phyloP scores from a whole-genome alignment of 2,113 vertebrate genomes.

The Anser cygnoides region DNA sequence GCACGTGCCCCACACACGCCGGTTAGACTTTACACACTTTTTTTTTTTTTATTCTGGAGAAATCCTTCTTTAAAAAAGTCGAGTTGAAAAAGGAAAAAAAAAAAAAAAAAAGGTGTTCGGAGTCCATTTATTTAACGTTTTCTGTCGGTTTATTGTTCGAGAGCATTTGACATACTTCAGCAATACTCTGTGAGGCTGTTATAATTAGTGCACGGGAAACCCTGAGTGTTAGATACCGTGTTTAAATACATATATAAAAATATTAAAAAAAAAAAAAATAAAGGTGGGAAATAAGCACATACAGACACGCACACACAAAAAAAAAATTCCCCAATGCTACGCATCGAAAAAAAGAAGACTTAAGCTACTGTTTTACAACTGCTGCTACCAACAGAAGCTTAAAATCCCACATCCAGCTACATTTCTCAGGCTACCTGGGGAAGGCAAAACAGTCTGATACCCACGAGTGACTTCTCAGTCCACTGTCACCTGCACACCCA shows the following conservation, averaged over 20 bases:
- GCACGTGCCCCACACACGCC: constrained; percentile 57
- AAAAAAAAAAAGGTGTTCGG: constrained; percentile 2
- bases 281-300: constrained; percentile 67
- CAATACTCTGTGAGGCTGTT: constrained; percentile 48
- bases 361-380: constrained; percentile 15
- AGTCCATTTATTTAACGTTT: constrained; percentile 16
- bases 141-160: constrained; percentile 25
- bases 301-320: constrained; percentile 63
- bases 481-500: constrained; percentile 33
- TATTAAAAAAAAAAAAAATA: not conserved
- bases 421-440: constrained; percentile 51
- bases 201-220: constrained; percentile 63
- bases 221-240: constrained; percentile 33
- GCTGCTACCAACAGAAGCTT: constrained; percentile 55
- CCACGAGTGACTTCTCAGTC: constrained; percentile 46
- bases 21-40: constrained; percentile 22
- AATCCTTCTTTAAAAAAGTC: constrained; percentile 34
- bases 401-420: constrained; percentile 40
- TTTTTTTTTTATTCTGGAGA: not conserved
- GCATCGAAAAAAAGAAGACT: constrained; percentile 36
- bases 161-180: not conserved
- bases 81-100: not conserved
- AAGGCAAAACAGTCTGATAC: constrained; percentile 54
- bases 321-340: not conserved
- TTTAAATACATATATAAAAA: constrained; percentile 15